Evolutionary conservation across 2,113 vertebrate genomes (phyloP).

Genomic region (Labeo rohita): DNA sequence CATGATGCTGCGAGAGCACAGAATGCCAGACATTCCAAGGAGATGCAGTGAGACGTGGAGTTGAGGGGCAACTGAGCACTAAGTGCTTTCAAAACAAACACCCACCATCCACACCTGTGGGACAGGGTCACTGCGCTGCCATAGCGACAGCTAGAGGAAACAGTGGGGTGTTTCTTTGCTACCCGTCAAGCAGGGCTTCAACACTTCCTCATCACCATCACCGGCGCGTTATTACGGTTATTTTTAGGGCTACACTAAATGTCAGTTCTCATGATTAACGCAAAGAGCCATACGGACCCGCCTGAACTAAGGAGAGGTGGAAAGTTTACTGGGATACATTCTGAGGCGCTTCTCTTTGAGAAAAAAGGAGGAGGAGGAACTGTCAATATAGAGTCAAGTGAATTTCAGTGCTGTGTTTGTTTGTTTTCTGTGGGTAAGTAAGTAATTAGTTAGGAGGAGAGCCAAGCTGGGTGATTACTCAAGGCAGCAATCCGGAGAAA

Average conservation of each 20-base stretch:
- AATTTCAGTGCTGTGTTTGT: constrained; percentile 35
- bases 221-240: constrained; percentile 32
- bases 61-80: constrained; percentile 46
- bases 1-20: constrained; percentile 68
- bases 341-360: constrained; percentile 8
- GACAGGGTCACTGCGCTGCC: constrained; percentile 20
- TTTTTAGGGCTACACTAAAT: constrained; percentile 52
- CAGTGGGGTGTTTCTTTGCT: constrained; percentile 41
- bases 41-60: constrained; percentile 52
- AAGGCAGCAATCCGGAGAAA: constrained; percentile 47
- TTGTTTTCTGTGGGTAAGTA: constrained; percentile 53
- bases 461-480: constrained; percentile 51
- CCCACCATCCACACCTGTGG: constrained; percentile 61
- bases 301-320: constrained; percentile 37
- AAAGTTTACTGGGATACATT: constrained; percentile 47
- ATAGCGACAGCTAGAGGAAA: constrained; percentile 28
- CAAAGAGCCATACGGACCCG: background rate
- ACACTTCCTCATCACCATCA: constrained; percentile 52
- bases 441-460: constrained; percentile 45
- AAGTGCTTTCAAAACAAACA: constrained; percentile 65
- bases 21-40: constrained; percentile 72
- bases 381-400: background rate
- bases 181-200: constrained; percentile 45
- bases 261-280: constrained; percentile 51
- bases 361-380: background rate